A percentile compares a stretch with the other conserved stretches of the same genome.
Evolutionary conservation across 1,140 invertebrate genomes (phyloP).

Genomic region (Odontomachus brunneus): DNA sequence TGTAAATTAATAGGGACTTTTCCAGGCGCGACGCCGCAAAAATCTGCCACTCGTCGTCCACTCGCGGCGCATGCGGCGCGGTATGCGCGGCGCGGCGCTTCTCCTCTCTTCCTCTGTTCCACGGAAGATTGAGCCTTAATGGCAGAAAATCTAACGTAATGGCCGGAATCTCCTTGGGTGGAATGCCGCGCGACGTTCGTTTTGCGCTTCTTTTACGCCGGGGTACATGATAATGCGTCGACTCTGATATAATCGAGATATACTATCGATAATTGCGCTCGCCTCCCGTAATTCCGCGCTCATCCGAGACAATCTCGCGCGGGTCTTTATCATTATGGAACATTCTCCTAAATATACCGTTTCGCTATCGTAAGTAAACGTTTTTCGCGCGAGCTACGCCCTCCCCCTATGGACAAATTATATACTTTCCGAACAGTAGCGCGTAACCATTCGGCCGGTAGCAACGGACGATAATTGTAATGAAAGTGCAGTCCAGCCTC

Average conservation of each 20-base stretch:
- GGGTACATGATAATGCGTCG: slow-evolving; percentile 54
- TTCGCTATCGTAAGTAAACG: slow-evolving; percentile 58
- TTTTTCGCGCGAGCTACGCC: slow-evolving; percentile 44
- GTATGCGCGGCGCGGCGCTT: not conserved
- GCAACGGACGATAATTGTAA: slow-evolving; percentile 41
- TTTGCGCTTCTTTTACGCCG: slow-evolving; percentile 25
- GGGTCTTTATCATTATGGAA: slow-evolving; percentile 48
- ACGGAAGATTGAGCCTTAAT: slow-evolving; percentile 41
- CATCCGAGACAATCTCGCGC: slow-evolving; percentile 54
- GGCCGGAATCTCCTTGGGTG: slow-evolving; percentile 31
- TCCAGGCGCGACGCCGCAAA: slow-evolving; percentile 27
- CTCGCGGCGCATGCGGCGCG: too few relatives aligned
- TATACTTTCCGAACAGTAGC: slow-evolving; percentile 60
- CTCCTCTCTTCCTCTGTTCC: not conserved
- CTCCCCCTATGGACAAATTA: slow-evolving; percentile 54
- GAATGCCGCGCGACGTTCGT: slow-evolving; percentile 34
- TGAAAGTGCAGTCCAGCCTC: slow-evolving; percentile 56
- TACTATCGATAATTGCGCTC: slow-evolving; percentile 58
- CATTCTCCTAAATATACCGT: slow-evolving; percentile 47
- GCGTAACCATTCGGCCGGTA: slow-evolving; percentile 56
- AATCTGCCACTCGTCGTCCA: too few relatives aligned
- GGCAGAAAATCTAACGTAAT: slow-evolving; percentile 60
- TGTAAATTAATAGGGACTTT: slow-evolving; percentile 66
- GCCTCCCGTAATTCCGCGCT: slow-evolving; percentile 28
- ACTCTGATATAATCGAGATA: slow-evolving; percentile 55